These are phyloP conservation scores for Eulithis testata DNA, from an alignment of 2,888 invertebrate species.

Conservation along the genomic window DNA sequence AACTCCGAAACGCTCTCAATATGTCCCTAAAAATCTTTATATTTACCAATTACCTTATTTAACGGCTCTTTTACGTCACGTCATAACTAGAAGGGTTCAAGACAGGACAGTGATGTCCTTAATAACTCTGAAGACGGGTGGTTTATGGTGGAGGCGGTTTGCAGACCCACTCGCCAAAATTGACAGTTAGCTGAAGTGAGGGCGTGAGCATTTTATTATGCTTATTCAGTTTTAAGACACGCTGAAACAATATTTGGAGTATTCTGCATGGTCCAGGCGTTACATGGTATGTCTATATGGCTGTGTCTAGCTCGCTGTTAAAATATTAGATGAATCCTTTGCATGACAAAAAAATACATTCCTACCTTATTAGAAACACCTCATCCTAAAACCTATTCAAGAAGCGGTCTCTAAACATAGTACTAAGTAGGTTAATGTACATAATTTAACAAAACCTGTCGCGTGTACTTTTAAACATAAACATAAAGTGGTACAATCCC, in stretches of 20 bases:
- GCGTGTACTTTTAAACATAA: background rate
- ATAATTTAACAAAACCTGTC: background rate
- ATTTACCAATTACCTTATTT: constrained; percentile 41
- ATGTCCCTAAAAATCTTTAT: constrained; percentile 30
- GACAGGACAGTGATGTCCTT: constrained; percentile 38
- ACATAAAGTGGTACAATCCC: constrained; percentile 6
- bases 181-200: constrained; percentile 24
- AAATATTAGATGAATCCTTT: too few relatives aligned
- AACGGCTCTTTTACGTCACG: constrained; percentile 38
- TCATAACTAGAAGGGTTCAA: constrained; percentile 40
- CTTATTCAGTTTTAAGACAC: constrained; percentile 17
- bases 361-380: too few relatives aligned
- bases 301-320: too few relatives aligned
- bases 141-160: constrained; percentile 38
- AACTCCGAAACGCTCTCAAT: constrained; percentile 10
- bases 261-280: too few relatives aligned
- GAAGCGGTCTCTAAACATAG: too few relatives aligned
- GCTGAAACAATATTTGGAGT: constrained; percentile 7
- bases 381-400: too few relatives aligned
- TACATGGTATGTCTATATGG: too few relatives aligned
- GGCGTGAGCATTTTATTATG: constrained; percentile 13
- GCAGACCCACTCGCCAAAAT: constrained; percentile 34
- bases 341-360: too few relatives aligned
- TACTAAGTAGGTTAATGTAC: too few relatives aligned
- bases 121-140: constrained; percentile 35